Conservation (phyloP, 2,113 vertebrate genomes). For the Pipra filicauda region DNA sequence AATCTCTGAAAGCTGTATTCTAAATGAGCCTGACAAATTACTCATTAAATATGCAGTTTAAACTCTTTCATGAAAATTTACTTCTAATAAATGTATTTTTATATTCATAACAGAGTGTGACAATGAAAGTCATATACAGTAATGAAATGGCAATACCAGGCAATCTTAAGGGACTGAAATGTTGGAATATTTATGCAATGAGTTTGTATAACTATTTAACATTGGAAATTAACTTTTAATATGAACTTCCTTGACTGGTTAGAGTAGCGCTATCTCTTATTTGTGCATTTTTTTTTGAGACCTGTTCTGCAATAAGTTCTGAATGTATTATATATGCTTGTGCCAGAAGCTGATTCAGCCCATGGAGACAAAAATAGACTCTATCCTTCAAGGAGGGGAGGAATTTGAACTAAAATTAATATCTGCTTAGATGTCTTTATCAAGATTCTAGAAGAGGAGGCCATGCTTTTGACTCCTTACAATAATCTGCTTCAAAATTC, state of each 20-base stretch:
- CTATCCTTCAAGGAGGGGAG: background rate
- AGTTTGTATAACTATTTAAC: background rate
- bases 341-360: background rate
- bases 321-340: background rate
- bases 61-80: conserved; percentile 29
- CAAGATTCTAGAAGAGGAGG: background rate
- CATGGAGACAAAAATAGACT: background rate
- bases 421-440: background rate
- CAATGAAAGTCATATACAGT: background rate
- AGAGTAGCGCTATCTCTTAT: background rate
- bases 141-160: background rate
- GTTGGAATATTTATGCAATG: background rate
- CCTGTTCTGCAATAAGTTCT: background rate
- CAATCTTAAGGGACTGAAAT: background rate
- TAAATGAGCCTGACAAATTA: conserved; percentile 12
- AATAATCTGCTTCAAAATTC: background rate
- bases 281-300: background rate
- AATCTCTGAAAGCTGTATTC: background rate
- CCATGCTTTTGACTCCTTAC: background rate
- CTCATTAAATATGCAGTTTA: conserved; percentile 17
- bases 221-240: background rate
- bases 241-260: background rate
- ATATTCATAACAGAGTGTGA: background rate
- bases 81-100: conserved; percentile 21
- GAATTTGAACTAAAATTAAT: background rate